Percentiles rank a stretch among this genome's conserved stretches.
These are phyloP conservation scores for Magallana ariakensis DNA, from an alignment of 1,140 invertebrate genomes.

Conservation along the genomic window DNA sequence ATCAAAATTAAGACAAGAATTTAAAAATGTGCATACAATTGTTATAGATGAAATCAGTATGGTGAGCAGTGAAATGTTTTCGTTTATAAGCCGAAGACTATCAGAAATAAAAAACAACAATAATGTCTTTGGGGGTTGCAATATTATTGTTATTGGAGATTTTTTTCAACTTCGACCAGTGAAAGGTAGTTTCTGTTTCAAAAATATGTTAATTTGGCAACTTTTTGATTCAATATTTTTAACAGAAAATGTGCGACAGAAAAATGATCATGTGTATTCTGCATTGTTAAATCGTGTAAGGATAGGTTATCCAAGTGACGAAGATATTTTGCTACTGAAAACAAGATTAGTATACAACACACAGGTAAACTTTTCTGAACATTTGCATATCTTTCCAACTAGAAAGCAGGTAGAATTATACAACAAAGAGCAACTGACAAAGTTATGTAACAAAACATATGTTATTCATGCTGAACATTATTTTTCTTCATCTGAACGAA, in stretches of 20 bases:
- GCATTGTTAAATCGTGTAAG: conserved; percentile 47
- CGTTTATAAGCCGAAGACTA: too few relatives aligned
- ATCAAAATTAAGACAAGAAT: too few relatives aligned
- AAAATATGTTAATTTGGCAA: conserved; percentile 48
- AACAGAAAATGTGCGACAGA: conserved; percentile 56
- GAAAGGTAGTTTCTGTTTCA: conserved; percentile 42
- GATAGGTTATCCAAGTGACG: conserved; percentile 31
- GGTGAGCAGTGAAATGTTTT: too few relatives aligned
- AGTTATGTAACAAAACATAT: background rate
- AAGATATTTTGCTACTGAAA: background rate
- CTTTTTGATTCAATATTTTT: conserved; percentile 61
- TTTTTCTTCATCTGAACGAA: conserved; percentile 47
- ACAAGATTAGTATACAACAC: background rate
- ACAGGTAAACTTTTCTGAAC: background rate
- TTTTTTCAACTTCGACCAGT: conserved; percentile 54
- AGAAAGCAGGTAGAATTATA: conserved; percentile 38
- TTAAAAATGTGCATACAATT: too few relatives aligned
- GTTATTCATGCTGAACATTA: conserved; percentile 46
- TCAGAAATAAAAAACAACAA: too few relatives aligned
- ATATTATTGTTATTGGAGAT: background rate
- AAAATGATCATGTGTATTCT: conserved; percentile 30
- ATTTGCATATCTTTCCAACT: conserved; percentile 41
- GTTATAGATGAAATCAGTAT: too few relatives aligned
- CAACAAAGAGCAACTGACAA: background rate
- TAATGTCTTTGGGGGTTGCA: background rate